phyloP scores from a whole-genome alignment of 1,140 invertebrate genomes.

The Bombus superbus region DNA sequence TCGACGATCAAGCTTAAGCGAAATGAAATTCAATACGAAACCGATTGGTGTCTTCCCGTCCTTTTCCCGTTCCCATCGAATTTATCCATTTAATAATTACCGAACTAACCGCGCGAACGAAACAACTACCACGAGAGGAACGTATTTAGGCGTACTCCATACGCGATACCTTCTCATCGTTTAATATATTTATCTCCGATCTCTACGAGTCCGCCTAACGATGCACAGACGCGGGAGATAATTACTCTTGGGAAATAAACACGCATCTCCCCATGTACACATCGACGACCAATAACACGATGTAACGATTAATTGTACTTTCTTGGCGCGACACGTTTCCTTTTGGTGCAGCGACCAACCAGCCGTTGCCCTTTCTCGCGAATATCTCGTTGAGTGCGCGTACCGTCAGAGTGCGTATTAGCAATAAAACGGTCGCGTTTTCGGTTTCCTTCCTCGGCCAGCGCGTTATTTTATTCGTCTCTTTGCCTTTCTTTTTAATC shows the following conservation, averaged over 20 bases:
- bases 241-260: conserved; percentile 65
- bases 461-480: conserved; percentile 6
- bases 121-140: neutral
- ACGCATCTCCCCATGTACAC: neutral
- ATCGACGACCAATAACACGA: conserved; percentile 28
- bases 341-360: conserved; percentile 22
- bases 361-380: conserved; percentile 24
- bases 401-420: neutral
- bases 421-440: conserved; percentile 30
- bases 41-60: neutral
- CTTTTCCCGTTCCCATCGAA: conserved; percentile 25
- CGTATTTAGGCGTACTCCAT: conserved; percentile 6
- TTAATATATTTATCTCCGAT: conserved; percentile 71
- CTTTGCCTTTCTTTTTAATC: neutral
- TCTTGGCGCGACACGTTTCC: conserved; percentile 45
- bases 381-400: neutral
- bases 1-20: conserved; percentile 16
- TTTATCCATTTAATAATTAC: conserved; percentile 67
- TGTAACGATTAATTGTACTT: conserved; percentile 59
- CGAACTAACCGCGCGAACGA: neutral
- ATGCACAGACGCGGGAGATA: conserved; percentile 49
- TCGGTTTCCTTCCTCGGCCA: neutral
- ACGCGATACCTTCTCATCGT: conserved; percentile 54
- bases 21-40: conserved; percentile 59
- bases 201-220: conserved; percentile 65